phyloP scores from a whole-genome alignment of 1,140 invertebrate species.

The Fopius arisanus region DNA sequence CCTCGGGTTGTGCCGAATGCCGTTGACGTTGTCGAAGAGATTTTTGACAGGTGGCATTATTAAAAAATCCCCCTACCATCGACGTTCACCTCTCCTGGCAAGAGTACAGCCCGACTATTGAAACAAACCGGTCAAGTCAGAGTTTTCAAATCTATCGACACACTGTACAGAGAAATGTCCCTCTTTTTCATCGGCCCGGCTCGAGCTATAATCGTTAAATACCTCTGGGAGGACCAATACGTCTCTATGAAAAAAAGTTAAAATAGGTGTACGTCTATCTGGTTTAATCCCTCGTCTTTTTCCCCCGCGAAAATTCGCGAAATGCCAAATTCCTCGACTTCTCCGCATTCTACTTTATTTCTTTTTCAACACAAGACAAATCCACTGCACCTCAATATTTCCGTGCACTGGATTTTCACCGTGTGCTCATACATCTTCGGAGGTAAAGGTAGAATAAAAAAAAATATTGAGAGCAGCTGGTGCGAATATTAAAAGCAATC shows the following conservation, averaged over 20 bases:
- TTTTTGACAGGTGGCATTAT: constrained; percentile 50
- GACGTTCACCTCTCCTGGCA: not conserved
- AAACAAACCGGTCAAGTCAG: constrained; percentile 1
- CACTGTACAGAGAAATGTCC: not conserved
- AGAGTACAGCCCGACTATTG: not conserved
- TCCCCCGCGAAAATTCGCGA: not conserved
- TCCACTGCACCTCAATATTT: constrained; percentile 9
- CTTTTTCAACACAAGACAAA: not conserved
- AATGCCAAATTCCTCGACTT: not conserved
- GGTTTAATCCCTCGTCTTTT: constrained; percentile 19
- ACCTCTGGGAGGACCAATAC: constrained; percentile 7
- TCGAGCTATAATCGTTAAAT: constrained; percentile 23
- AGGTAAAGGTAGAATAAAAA: not conserved
- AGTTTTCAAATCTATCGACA: constrained; percentile 9
- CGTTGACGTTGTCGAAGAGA: constrained; percentile 50
- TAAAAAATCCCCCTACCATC: constrained; percentile 38
- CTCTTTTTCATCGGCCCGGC: not conserved
- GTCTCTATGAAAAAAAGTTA: constrained; percentile 4
- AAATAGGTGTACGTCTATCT: constrained; percentile 9
- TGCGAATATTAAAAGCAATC: constrained; percentile 59
- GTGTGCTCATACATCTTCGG: constrained; percentile 6
- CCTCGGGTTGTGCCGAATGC: constrained; percentile 48
- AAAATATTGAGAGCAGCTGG: constrained; percentile 42
- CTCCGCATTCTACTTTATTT: too few relatives aligned
- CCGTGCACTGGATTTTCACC: not conserved